phyloP scores from a whole-genome alignment of 2,113 vertebrate genomes.

The Eudyptes chrysolophus region DNA sequence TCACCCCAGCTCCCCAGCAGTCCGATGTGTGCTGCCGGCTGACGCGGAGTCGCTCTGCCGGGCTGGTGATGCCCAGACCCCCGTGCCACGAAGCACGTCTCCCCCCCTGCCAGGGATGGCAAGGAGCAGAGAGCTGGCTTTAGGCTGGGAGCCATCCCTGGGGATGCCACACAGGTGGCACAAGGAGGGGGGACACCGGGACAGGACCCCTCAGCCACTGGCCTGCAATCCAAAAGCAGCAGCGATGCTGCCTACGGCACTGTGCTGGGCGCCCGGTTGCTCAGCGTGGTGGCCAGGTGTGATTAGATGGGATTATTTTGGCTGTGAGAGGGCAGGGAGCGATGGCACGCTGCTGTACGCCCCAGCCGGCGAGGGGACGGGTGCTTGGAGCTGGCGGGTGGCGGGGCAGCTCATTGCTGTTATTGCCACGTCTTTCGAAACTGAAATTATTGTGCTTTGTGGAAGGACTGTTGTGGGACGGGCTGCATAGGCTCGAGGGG shows the following conservation, averaged over 20 bases:
- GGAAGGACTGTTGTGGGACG: fast-evolving
- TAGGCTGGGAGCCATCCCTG: neutral
- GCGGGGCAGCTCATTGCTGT: neutral
- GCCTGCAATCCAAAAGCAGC: neutral
- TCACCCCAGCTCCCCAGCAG: neutral
- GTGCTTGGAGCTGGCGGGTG: neutral
- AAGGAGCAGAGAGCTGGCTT: neutral
- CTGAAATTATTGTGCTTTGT: neutral
- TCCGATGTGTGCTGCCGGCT: constrained; percentile 48
- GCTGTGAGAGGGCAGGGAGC: neutral
- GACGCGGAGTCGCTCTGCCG: constrained; percentile 58
- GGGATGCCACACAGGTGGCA: neutral
- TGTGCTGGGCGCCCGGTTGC: fast-evolving
- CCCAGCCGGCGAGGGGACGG: fast-evolving
- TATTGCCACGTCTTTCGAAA: neutral
- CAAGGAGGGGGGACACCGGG: neutral
- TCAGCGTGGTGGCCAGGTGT: fast-evolving
- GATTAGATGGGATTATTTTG: neutral
- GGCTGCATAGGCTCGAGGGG: fast-evolving
- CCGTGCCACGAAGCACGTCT: too few species aligned
- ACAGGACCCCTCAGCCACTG: neutral
- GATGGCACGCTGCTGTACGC: too few species aligned
- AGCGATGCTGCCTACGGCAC: neutral
- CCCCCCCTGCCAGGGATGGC: neutral
- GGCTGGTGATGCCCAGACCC: neutral